Conservation (phyloP, 2,113 vertebrate species). For the Sylvilagus bachmani region DNA sequence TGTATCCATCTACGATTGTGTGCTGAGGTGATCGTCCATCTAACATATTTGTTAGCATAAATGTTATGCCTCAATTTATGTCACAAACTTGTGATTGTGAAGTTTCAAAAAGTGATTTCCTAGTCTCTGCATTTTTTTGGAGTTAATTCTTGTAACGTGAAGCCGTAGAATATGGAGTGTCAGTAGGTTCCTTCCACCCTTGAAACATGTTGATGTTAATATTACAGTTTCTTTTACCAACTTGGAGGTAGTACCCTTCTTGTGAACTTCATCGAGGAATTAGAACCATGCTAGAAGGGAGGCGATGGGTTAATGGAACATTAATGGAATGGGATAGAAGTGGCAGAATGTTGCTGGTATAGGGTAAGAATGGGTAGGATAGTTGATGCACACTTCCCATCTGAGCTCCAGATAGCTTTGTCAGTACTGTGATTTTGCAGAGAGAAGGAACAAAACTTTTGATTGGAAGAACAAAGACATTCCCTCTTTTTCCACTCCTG, state of each 20-base stretch:
- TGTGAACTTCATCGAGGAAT: conserved; percentile 12
- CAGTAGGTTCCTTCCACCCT: neutral
- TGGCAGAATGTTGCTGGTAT: neutral
- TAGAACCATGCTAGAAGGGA: neutral
- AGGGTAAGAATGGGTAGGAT: neutral
- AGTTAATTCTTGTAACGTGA: conserved; percentile 47
- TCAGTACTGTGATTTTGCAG: neutral
- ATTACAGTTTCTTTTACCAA: conserved; percentile 42
- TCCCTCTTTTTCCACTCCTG: neutral
- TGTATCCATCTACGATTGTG: conserved; percentile 12
- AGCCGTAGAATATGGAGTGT: conserved; percentile 16
- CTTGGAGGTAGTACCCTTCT: neutral
- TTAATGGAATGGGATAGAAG: neutral
- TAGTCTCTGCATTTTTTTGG: conserved; percentile 6
- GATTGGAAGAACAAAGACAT: conserved; percentile 10
- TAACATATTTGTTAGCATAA: conserved; percentile 39
- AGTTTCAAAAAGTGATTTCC: conserved; percentile 63
- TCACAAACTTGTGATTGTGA: conserved; percentile 67
- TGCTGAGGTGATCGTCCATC: neutral
- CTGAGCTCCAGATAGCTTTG: neutral
- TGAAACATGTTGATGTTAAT: conserved; percentile 18
- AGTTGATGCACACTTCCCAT: neutral
- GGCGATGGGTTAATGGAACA: neutral
- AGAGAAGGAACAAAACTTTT: conserved; percentile 36
- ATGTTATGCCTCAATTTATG: neutral